These are phyloP conservation scores for Spinibarbus caldwelli DNA, from an alignment of 2,797 vertebrate genomes.

Conservation along the genomic window DNA sequence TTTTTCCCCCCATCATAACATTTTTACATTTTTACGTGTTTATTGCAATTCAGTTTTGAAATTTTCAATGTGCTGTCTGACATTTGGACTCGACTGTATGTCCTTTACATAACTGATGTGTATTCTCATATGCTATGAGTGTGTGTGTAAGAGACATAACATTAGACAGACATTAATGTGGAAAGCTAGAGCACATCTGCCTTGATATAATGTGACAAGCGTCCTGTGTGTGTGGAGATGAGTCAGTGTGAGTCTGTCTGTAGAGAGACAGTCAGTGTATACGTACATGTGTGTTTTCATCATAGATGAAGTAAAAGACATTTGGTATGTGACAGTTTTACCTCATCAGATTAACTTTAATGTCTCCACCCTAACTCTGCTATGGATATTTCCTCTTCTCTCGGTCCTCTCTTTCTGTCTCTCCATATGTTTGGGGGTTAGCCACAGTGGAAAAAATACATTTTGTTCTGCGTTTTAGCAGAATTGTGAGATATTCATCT, in stretches of 20 bases:
- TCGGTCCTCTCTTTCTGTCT: neutral
- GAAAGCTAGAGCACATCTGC: slow-evolving; percentile 35
- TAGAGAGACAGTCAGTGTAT: neutral
- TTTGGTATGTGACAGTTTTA: slow-evolving; percentile 57
- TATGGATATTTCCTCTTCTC: slow-evolving; percentile 44
- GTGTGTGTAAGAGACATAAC: neutral
- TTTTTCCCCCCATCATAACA: too few species aligned
- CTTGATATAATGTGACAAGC: slow-evolving; percentile 36
- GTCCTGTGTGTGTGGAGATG: slow-evolving; percentile 23
- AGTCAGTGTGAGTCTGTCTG: slow-evolving; percentile 31
- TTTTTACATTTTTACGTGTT: neutral
- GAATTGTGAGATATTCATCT: slow-evolving; percentile 63
- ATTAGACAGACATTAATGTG: slow-evolving; percentile 37
- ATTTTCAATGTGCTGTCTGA: neutral
- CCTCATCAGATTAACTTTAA: slow-evolving; percentile 65
- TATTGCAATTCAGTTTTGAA: neutral
- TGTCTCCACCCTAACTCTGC: slow-evolving; percentile 66
- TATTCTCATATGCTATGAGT: neutral
- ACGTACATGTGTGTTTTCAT: slow-evolving; percentile 10
- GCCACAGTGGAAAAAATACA: neutral
- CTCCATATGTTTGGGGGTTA: neutral
- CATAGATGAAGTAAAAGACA: slow-evolving; percentile 11
- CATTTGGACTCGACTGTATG: neutral
- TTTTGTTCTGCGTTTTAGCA: slow-evolving; percentile 51
- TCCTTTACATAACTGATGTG: neutral